phyloP scores from a whole-genome alignment of 2,797 vertebrate species.

The Rachycentron canadum region DNA sequence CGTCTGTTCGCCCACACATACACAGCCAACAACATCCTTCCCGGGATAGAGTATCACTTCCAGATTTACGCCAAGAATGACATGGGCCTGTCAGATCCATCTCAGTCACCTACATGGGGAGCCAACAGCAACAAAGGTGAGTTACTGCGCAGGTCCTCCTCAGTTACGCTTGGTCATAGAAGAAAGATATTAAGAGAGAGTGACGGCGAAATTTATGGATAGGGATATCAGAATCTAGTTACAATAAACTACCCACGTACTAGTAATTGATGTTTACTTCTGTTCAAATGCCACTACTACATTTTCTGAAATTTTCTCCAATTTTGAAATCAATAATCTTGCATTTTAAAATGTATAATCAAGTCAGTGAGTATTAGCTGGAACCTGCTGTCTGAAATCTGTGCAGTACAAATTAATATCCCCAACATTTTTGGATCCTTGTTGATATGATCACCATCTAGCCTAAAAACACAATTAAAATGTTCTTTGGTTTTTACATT shows the following conservation, averaged over 20 bases:
- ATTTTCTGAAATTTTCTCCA: no score
- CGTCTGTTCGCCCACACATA: slow-evolving; percentile 87
- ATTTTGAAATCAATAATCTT: no score
- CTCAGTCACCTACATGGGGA: slow-evolving; percentile 89
- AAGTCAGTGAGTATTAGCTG: neutral
- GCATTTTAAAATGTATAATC: neutral
- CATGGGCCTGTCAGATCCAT: slow-evolving; percentile 88
- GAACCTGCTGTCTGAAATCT: neutral
- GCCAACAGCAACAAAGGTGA: slow-evolving; percentile 82
- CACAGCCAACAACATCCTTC: slow-evolving; percentile 84
- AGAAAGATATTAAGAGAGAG: neutral
- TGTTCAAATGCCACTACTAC: no score
- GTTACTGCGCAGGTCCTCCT: neutral
- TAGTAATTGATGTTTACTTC: neutral
- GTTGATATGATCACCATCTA: neutral
- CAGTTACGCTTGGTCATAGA: neutral
- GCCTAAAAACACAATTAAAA: slow-evolving; percentile 1
- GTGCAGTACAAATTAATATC: neutral
- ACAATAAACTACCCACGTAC: neutral
- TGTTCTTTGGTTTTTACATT: slow-evolving; percentile 6
- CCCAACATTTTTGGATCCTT: neutral
- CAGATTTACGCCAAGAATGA: slow-evolving; percentile 90
- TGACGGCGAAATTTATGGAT: neutral
- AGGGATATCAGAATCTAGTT: neutral
- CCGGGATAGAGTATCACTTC: slow-evolving; percentile 90